phyloP scores from a whole-genome alignment of 2,113 vertebrate genomes.

The Pseudorasbora parva region DNA sequence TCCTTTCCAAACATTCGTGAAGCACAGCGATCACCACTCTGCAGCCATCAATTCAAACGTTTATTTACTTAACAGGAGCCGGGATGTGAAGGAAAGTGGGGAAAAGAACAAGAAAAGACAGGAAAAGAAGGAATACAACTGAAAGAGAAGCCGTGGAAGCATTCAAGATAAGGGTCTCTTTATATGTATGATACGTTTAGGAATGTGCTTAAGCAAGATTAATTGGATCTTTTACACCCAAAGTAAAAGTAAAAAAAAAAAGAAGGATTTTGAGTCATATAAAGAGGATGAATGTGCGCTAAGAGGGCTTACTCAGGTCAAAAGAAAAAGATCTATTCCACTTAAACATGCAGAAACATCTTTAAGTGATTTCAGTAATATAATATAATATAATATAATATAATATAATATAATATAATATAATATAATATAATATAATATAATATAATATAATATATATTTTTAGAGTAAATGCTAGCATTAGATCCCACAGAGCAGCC shows the following conservation, averaged over 20 bases:
- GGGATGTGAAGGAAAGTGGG: conserved; percentile 6
- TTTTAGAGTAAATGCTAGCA: not conserved
- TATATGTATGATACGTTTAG: not conserved
- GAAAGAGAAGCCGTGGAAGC: not conserved
- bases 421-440: not conserved
- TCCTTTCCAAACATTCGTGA: conserved; percentile 48
- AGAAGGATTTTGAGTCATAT: not conserved
- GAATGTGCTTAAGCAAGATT: conserved; percentile 1
- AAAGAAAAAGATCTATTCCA: not conserved
- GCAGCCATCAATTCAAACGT: conserved; percentile 16
- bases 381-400: not conserved
- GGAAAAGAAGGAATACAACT: not conserved
- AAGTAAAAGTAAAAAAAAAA: not conserved
- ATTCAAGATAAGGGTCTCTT: conserved; percentile 6
- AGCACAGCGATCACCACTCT: conserved; percentile 27
- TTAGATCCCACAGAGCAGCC: conserved; percentile 6
- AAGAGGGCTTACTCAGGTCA: not conserved
- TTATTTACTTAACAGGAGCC: conserved; percentile 42
- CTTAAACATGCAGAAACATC: not conserved
- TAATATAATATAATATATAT: not conserved
- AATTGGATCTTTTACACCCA: not conserved
- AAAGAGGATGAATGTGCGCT: not conserved
- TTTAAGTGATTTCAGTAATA: not conserved
- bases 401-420: not conserved
- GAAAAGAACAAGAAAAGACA: not conserved